A percentile compares a stretch with the other conserved stretches of the same genome.
Conservation (phyloP, 2,888 invertebrate genomes). For the Drosophila ezoana region DNA sequence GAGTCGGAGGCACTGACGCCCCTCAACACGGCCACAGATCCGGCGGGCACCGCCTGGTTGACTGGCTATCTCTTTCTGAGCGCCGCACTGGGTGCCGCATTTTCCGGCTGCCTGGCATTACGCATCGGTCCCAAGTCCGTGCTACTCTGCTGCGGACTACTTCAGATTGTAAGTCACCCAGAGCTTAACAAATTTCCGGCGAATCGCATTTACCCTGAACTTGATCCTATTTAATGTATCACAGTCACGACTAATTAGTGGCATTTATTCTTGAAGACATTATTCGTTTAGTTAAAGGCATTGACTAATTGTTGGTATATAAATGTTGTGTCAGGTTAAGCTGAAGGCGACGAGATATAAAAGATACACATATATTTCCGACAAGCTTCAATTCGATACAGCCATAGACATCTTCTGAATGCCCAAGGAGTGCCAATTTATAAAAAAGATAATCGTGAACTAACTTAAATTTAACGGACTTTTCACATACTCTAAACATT, state of each 20-base stretch:
- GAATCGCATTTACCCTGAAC: neutral
- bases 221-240: neutral
- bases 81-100: conserved; percentile 72
- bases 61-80: conserved; percentile 77
- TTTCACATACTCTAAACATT: neutral
- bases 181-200: too few relatives aligned
- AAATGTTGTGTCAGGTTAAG: too few relatives aligned
- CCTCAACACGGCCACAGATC: conserved; percentile 63
- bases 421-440: too few relatives aligned
- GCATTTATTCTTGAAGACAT: too few relatives aligned
- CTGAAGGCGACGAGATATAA: too few relatives aligned
- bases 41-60: conserved; percentile 71
- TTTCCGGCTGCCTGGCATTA: conserved; percentile 73
- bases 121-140: conserved; percentile 78
- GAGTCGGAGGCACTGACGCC: conserved; percentile 72
- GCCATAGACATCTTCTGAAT: too few relatives aligned
- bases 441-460: too few relatives aligned
- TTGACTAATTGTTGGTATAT: too few relatives aligned
- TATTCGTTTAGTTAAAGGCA: too few relatives aligned
- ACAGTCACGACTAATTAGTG: too few relatives aligned
- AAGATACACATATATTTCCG: too few relatives aligned
- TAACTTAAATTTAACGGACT: neutral
- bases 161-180: conserved; percentile 79
- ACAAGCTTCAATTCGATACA: too few relatives aligned
- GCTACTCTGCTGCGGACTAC: conserved; percentile 74